Percentiles rank a stretch among this genome's conserved stretches.
Evolutionary conservation across 1,140 invertebrate species (phyloP).

Genomic region (Philaenus spumarius): DNA sequence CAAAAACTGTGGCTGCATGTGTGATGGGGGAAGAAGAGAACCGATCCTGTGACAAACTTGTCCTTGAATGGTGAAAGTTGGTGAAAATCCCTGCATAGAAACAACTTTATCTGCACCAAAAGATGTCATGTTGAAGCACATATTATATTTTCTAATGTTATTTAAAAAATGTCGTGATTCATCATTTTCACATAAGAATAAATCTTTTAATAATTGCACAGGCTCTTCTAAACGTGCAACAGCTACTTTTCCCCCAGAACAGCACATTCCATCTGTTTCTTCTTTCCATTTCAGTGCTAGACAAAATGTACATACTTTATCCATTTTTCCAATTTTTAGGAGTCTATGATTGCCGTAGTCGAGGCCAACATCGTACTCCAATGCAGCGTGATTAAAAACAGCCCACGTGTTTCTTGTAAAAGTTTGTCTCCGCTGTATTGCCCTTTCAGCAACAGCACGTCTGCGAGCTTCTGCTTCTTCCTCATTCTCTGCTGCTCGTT

Average conservation of each 20-base stretch:
- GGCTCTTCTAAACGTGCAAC: slow-evolving; percentile 29
- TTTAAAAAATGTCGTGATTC: slow-evolving; percentile 4
- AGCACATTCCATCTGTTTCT: slow-evolving; percentile 33
- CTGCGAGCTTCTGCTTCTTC: too few relatives aligned
- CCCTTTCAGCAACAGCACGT: too few relatives aligned
- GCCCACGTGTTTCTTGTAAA: neutral
- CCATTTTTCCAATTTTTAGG: slow-evolving; percentile 7
- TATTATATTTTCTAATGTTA: slow-evolving; percentile 4
- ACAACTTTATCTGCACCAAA: slow-evolving; percentile 34
- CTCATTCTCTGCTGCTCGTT: too few relatives aligned
- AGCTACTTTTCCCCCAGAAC: slow-evolving; percentile 30
- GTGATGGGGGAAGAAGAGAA: slow-evolving; percentile 33
- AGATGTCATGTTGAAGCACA: slow-evolving; percentile 28
- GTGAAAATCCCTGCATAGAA: slow-evolving; percentile 32
- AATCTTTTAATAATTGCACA: slow-evolving; percentile 27
- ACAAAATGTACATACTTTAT: slow-evolving; percentile 33
- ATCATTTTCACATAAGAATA: slow-evolving; percentile 25
- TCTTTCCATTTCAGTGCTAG: slow-evolving; percentile 35
- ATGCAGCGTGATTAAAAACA: neutral
- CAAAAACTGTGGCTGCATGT: slow-evolving; percentile 37
- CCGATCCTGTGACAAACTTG: slow-evolving; percentile 42
- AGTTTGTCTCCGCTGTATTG: too few relatives aligned
- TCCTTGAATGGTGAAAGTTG: slow-evolving; percentile 44
- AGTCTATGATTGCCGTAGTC: slow-evolving; percentile 8
- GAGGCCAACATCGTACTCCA: slow-evolving; percentile 8